Conservation (phyloP, 2,888 invertebrate species). For the Zhengitettix transpicula region DNA sequence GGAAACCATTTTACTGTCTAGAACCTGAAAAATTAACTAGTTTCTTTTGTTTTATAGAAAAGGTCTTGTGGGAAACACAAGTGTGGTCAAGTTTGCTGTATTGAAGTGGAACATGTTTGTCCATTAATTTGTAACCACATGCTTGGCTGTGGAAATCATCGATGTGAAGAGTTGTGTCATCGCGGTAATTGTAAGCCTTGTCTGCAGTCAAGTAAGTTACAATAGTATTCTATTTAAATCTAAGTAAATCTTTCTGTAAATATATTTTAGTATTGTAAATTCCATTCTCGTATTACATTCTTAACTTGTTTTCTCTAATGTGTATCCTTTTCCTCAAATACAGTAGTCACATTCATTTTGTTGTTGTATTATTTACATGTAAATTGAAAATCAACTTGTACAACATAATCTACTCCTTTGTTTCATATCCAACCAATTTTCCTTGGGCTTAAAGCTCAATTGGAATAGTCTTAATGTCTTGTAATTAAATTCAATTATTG, state of each 20-base stretch:
- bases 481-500: no score
- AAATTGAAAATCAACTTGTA: no score
- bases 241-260: not conserved
- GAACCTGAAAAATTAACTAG: no score
- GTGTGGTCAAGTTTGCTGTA: slow-evolving; percentile 80
- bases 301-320: not conserved
- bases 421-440: no score
- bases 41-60: slow-evolving; percentile 31
- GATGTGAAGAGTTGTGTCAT: slow-evolving; percentile 80
- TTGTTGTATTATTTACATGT: no score
- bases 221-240: not conserved
- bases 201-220: slow-evolving; percentile 48
- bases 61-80: slow-evolving; percentile 76
- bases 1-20: no score
- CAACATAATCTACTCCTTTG: no score
- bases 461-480: no score
- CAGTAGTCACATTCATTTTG: no score
- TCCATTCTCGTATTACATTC: not conserved
- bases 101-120: slow-evolving; percentile 73
- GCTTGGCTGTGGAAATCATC: slow-evolving; percentile 75
- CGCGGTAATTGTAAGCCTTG: slow-evolving; percentile 69
- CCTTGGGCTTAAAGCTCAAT: no score
- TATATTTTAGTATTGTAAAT: not conserved
- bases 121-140: slow-evolving; percentile 63
- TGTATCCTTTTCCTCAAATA: no score